Evolutionary conservation across 1,140 invertebrate genomes (phyloP).

Genomic region (Papilio helenus): DNA sequence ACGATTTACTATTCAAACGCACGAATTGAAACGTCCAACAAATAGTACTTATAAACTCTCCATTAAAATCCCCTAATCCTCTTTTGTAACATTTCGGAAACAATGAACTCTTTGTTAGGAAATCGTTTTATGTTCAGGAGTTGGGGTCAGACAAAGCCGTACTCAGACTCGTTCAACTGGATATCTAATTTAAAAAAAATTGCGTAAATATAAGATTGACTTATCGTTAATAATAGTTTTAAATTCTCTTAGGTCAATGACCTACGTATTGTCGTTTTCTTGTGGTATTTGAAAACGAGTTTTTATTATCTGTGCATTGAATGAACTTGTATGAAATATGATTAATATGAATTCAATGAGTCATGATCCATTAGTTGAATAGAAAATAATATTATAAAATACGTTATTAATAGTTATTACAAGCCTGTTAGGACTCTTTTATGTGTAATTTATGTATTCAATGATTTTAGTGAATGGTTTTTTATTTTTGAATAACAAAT

Average conservation of each 20-base stretch:
- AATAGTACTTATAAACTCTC: too few relatives aligned
- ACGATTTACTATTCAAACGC: too few relatives aligned
- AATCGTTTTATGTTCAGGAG: too few relatives aligned
- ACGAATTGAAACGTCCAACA: too few relatives aligned
- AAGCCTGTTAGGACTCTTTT: neutral
- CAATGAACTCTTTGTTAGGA: too few relatives aligned
- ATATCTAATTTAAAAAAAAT: too few relatives aligned
- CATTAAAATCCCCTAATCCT: too few relatives aligned
- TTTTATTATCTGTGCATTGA: constrained; percentile 13
- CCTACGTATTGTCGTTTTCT: neutral
- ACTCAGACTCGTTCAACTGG: too few relatives aligned
- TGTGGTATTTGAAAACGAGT: constrained; percentile 2
- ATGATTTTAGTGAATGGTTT: neutral
- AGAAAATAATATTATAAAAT: neutral
- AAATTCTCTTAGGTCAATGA: neutral
- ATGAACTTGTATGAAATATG: neutral
- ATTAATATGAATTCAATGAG: neutral
- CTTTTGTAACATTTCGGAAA: too few relatives aligned
- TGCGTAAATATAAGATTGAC: neutral
- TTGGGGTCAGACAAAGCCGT: too few relatives aligned
- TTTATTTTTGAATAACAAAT: too few relatives aligned
- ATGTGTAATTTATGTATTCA: neutral
- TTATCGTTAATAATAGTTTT: neutral
- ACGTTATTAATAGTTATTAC: neutral
- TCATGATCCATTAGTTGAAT: neutral